phyloP scores from a whole-genome alignment of 1,140 invertebrate species.

The Brachionus rubens region DNA sequence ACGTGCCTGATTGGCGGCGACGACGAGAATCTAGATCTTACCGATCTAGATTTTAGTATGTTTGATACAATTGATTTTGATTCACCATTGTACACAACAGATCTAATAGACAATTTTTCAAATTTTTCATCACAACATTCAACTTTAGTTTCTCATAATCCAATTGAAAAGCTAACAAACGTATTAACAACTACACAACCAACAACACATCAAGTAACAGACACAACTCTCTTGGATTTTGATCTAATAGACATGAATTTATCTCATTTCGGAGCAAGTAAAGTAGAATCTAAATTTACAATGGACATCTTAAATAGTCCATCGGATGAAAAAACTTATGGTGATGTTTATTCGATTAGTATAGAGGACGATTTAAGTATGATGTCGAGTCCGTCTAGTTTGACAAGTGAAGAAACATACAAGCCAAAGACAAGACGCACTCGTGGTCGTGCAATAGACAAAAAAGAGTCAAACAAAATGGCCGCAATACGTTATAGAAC shows the following conservation, averaged over 20 bases:
- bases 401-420: background rate
- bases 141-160: background rate
- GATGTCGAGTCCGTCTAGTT: background rate
- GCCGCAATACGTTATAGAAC: constrained; percentile 21
- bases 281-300: background rate
- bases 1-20: constrained; percentile 14
- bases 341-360: background rate
- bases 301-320: constrained; percentile 8
- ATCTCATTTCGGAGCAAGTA: background rate
- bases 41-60: constrained; percentile 21
- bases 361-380: background rate
- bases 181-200: no score
- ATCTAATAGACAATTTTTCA: background rate
- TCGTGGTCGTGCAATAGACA: constrained; percentile 5
- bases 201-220: background rate
- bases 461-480: constrained; percentile 42
- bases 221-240: background rate
- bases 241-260: background rate
- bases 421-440: background rate
- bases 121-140: background rate
- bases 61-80: background rate
- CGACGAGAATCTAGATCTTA: background rate
- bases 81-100: background rate
- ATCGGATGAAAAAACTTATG: constrained; percentile 16
- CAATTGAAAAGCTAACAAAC: background rate